Base-by-base conservation (phyloP, 2,888 invertebrate genomes). In the Scrobipalpa costella region DNA sequence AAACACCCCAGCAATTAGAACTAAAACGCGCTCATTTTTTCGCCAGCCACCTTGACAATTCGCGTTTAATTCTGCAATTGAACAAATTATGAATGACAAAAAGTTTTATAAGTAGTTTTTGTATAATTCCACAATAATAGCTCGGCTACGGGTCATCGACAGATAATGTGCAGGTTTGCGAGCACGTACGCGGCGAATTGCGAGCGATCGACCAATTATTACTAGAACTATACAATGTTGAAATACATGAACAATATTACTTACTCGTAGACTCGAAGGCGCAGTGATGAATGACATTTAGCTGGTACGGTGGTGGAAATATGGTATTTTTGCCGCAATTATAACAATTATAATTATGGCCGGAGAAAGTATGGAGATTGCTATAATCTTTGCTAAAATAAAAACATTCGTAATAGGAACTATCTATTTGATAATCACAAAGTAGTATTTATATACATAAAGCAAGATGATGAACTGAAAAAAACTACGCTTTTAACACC, bases 61-160 rank as follows among this genome's bases (percentile, higher is more conserved):
- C 79, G 13, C 21, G 21, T 21, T 50, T 21, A 50, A 50, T 50
- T 52, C 50, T 21, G 21, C 50, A 52, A 21, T 52, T 21, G 50
- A 52, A 52, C 50, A 52, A 52, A 52, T 52, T 52, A 52, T 52
- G 21, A 21, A 52, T 52, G 50, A 52, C 50, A 52, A 52, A 52
- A 52, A 52, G 27, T 52, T 52, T n/a, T 21, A 52, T 21, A 55
- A 55, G n/a, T n/a, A 9, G 57, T 57, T 38, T 57, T 57, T 57
- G 17, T 57, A 57, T 57, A 57, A 57, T 38, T 57, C 8, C 15
- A 8, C 57, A 33, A 57, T 57, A 57, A 57, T 57, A 59, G 60
- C 34, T 27, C 17, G 49, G 60, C 47, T 15, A 49, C 49, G 49
- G 60, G 60, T 60, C 60, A 60, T 59, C 59, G 38, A 44, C 13